Evolutionary conservation across 2,797 vertebrate genomes (phyloP), one percentile per base, ranked within the genome.

Genomic region (Graptemys geographica): DNA sequence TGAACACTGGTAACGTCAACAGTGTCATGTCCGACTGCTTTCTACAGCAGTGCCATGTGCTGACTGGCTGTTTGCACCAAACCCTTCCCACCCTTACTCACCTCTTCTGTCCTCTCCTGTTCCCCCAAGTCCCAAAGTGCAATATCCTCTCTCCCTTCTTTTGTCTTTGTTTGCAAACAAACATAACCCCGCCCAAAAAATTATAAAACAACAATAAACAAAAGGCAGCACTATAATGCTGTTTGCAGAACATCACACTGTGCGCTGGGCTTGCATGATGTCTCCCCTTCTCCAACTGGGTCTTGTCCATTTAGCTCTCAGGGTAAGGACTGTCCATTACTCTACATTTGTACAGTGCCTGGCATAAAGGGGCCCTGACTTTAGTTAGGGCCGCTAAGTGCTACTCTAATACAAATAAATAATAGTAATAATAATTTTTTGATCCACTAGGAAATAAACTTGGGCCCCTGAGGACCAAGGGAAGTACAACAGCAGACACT

Each of bases 231-330:
- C 89, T 94, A 3, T 81, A 23, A 33, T 52, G 10, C 33, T 62
- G 90, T 33, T 53, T 88, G 90, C 90, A 95, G 16, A 81, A 47
- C 37, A 4, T 44, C 92, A 88, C 65, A 82, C 91, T 94, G 51
- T 96, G 95, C 92, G 3, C 41, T 25, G 57, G 87, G 31, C 62
- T 80, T 79, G 83, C 52, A 86, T 93, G 88, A 25, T 74, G 78
- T 47, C 53, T 57, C 80, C 5, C 4, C 4, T 15, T 74, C 79
- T 16, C 81, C 72, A 84, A 2, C 84, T 10, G 87, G 21, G 16
- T 25, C 88, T 59, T 95, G 31, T 80, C 49, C 91, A 18, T 52
- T 93, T 62, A 88, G 28, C n/a, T 3, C 19, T 88, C 80, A 79
- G 78, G 91, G 81, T n/a, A 87, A 23, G 57, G 10, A 55, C 82